Conservation (phyloP, 2,888 invertebrate genomes). For the Pocota personata region DNA sequence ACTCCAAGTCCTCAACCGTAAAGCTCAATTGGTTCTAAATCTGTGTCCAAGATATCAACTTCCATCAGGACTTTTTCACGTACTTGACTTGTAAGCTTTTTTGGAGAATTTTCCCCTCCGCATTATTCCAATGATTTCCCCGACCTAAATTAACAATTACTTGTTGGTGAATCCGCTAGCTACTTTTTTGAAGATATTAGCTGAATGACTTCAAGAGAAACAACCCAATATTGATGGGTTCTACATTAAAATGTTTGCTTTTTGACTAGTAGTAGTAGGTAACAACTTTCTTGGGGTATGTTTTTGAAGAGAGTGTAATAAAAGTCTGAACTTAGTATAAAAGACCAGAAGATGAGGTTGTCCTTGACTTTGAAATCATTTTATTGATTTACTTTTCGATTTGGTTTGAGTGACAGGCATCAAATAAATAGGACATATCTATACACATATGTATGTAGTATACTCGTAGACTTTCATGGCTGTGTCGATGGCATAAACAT, state of each 20-base stretch:
- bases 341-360: background rate
- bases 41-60: background rate
- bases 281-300: background rate
- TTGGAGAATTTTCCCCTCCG: background rate
- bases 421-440: background rate
- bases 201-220: background rate
- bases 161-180: background rate
- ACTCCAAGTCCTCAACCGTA: background rate
- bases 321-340: background rate
- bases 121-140: background rate
- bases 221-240: too few relatives aligned
- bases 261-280: too few relatives aligned
- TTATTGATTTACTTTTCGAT: constrained; percentile 20
- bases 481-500: background rate
- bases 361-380: constrained; percentile 16
- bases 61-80: background rate
- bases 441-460: background rate
- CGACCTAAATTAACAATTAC: background rate
- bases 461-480: background rate
- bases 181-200: too few relatives aligned
- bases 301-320: background rate
- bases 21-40: background rate
- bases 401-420: background rate
- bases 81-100: background rate
- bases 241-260: too few relatives aligned